Evolutionary conservation across 2,113 vertebrate genomes (phyloP).

Genomic region (Anhinga rufa): DNA sequence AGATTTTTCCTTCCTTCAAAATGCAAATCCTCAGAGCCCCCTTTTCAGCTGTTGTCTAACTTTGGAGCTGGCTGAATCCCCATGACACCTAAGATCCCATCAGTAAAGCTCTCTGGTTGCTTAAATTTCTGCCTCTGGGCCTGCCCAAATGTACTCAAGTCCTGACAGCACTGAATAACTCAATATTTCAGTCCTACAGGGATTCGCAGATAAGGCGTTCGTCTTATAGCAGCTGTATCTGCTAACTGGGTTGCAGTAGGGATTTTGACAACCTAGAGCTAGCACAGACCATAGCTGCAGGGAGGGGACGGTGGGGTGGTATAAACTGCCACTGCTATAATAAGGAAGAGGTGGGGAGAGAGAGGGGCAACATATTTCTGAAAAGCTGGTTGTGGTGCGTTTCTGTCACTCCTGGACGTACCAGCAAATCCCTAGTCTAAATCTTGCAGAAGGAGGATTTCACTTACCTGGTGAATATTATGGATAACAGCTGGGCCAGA

Average conservation of each 20-base stretch:
- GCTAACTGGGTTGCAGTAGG: neutral
- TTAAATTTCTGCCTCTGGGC: neutral
- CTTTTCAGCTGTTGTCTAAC: neutral
- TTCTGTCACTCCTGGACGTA: neutral
- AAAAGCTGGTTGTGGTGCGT: neutral
- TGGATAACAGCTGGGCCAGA: neutral
- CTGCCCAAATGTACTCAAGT: neutral
- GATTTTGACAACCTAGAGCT: neutral
- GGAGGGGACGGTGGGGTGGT: neutral
- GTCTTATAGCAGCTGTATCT: neutral
- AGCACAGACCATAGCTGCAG: neutral
- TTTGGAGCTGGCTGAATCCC: neutral
- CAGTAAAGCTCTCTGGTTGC: neutral
- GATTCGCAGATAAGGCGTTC: neutral
- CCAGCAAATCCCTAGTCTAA: neutral
- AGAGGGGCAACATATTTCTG: neutral
- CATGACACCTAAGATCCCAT: neutral
- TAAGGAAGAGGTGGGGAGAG: neutral
- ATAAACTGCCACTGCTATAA: neutral
- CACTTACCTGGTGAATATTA: neutral
- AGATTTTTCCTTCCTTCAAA: slow-evolving; percentile 11
- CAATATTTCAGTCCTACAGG: neutral
- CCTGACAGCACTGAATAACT: neutral
- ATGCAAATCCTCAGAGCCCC: neutral
- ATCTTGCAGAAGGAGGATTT: neutral